Evolutionary conservation across 2,888 invertebrate species (phyloP), one percentile per base, ranked within the genome.

Genomic region (Drosophila imparisetae): DNA sequence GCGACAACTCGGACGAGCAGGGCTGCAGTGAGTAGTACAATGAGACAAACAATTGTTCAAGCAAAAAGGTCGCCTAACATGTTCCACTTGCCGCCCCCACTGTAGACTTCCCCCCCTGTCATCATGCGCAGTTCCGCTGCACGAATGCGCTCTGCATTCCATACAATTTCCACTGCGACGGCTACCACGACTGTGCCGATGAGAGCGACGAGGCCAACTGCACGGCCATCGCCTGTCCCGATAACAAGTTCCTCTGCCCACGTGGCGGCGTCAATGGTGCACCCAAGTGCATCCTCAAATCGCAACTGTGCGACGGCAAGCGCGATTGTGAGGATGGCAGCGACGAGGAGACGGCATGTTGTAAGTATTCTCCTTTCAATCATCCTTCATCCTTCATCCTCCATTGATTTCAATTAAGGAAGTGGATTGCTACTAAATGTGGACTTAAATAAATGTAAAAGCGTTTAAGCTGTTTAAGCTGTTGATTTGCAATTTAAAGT

Each of bases 61-160:
- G 38, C 30, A 40, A 38, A 38, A 5, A 18, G 27, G 0, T 29
- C 24, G n/a, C 18, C 45, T 42, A 64, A 77, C 40, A 38, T 18
- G 18, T 18, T 48, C 15, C 3, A 13, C 4, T 1, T 29, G 32
- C 13, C 15, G 36, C 11, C 29, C 18, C 10, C 32, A 45, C 73
- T 86, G n/a, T 93, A 97, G 98, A 96, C 93, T 98, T 98, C 92
- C 97, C 97, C 0, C 95, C 96, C 0, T 98, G 98, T 92, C 96
- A 97, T 91, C 96, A 96, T 83, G 97, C 97, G 2, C 98, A 98
- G 94, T 98, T 98, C 93, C 95, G 98, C 42, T 98, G 98, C 93
- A 95, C 96, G 80, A 98, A 98, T 93, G 96, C 97, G 0, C 95
- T 98, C 15, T 99, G 99, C 93, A 98, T 99, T 87, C 98, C 98